Base-by-base conservation (phyloP, 2,797 vertebrate species). In the Thripadectes ignobilis region DNA sequence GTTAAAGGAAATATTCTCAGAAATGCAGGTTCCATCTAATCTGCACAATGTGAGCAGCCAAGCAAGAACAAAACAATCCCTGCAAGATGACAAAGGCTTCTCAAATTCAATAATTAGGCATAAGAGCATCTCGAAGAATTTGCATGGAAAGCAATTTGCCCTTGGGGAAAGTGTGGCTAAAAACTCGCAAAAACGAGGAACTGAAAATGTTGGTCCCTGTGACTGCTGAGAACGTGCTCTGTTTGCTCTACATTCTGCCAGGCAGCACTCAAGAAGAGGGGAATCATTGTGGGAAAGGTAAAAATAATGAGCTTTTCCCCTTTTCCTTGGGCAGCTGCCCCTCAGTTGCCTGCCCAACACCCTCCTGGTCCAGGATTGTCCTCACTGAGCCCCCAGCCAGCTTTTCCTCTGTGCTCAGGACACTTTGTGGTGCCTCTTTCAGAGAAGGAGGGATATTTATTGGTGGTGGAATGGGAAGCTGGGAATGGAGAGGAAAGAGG, bases 71-170 rank as follows among this genome's bases (percentile, higher is more conserved):
- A 91, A 97, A 81, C 87, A 86, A 80, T 92, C 85, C 65, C 85
- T 87, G 92, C 79, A 95, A 92, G 91, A 96, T 95, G 92, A 96
- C 86, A 95, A 89, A 92, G 83, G 65, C 92, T 95, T 92, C 45
- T 97, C 43, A 59, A 95, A 96, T 95, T 95, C 93, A 91, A 93
- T 86, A 52, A 74, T 38, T 57, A 96, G 95, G 88, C 78, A 86
- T 78, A 54, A 94, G 17, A 90, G 66, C 49, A 23, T 85, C 94
- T 93, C 90, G 36, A 61, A 85, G 96, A 92, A 93, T 93, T 77
- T 88, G 74, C 54, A 85, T 58, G 54, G 88, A 72, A 94, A 95
- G n/a, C 71, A 92, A 54, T 7, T 68, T 46, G 26, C 52, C 89
- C 68, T 58, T 77, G 74, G 93, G 85, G 36, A 92, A 87, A 95